Evolutionary conservation across 2,888 invertebrate species (phyloP).

Genomic region (Aleiodes testaceus): DNA sequence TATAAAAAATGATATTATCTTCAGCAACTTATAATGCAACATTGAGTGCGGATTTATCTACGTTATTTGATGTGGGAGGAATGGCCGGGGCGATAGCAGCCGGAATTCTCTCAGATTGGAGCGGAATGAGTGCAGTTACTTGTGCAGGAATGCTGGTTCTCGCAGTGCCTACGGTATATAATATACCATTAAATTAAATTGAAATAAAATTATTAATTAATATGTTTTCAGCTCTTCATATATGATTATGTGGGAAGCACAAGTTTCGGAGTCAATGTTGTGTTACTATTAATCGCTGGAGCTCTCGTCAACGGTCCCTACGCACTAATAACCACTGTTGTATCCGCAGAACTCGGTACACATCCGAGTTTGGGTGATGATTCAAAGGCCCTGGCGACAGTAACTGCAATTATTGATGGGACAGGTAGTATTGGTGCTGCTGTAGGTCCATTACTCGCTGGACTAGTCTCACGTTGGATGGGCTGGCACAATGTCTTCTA

Average conservation of each 20-base stretch:
- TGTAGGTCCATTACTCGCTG: conserved; percentile 92
- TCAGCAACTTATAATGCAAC: conserved; percentile 80
- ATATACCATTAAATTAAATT: conserved; percentile 56
- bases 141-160: conserved; percentile 86
- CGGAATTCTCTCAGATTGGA: conserved; percentile 88
- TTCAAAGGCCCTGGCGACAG: conserved; percentile 93
- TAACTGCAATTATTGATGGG: conserved; percentile 98
- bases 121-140: conserved; percentile 89
- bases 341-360: conserved; percentile 94
- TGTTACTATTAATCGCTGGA: conserved; percentile 84
- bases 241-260: conserved; percentile 84
- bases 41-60: conserved; percentile 84
- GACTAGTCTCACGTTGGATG: conserved; percentile 79
- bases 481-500: conserved; percentile 93
- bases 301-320: conserved; percentile 96
- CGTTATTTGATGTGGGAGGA: conserved; percentile 92
- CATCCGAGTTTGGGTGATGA: conserved; percentile 89
- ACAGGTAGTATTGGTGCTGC: conserved; percentile 96
- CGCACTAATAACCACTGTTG: conserved; percentile 96
- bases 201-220: too few species aligned
- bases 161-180: conserved; percentile 86
- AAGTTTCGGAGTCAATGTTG: conserved; percentile 78
- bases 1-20: conserved; percentile 29
- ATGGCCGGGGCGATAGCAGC: conserved; percentile 91
- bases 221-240: conserved; percentile 79